Base-by-base conservation (phyloP, 2,797 vertebrate species). In the Prunella strophiata region DNA sequence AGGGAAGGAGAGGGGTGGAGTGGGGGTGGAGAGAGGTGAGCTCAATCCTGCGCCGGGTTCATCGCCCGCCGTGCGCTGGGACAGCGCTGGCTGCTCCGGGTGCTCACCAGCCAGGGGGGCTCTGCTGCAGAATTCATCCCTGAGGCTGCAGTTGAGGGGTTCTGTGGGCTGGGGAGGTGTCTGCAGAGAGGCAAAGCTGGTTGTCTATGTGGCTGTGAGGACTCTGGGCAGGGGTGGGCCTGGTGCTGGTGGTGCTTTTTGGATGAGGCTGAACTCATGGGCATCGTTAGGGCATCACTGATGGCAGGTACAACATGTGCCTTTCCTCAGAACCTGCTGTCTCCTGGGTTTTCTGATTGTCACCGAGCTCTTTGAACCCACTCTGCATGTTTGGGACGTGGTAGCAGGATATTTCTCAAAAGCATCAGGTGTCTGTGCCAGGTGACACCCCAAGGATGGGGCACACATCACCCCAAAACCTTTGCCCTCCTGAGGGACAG, bases 1-100 rank as follows among this genome's bases (percentile, higher is more conserved):
- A 72, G 97, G 97, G 97, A 97, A 98, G 91, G 95, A 82, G 96
- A 92, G 93, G 89, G 88, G 95, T 94, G 96, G 94, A 83, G 95
- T 94, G 79, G 91, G 89, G 94, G 97, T 96, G 97, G 96, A 96
- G 94, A 77, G 78, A 92, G 96, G 93, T 96, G 95, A 94, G 95
- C 88, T 92, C 89, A 67, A 55, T 86, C 67, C 95, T 93, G 88
- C 0, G 8, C 87, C 1, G 20, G 88, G 82, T 52, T 22, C 47
- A 52, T 34, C 9, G 2, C 92, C 85, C 5, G 4, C 75, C 7
- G 4, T 11, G 20, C 1, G 12, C 87, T 3, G 3, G 58, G 77
- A 87, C 2, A 23, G 78, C 13, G 11, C 78, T 15, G 88, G 54
- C 74, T 88, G 48, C 85, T 63, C 55, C 1, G 0, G 13, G 9